Conservation (phyloP, 92 coral and sea anemone genomes). For the Micromussa lordhowensis region DNA sequence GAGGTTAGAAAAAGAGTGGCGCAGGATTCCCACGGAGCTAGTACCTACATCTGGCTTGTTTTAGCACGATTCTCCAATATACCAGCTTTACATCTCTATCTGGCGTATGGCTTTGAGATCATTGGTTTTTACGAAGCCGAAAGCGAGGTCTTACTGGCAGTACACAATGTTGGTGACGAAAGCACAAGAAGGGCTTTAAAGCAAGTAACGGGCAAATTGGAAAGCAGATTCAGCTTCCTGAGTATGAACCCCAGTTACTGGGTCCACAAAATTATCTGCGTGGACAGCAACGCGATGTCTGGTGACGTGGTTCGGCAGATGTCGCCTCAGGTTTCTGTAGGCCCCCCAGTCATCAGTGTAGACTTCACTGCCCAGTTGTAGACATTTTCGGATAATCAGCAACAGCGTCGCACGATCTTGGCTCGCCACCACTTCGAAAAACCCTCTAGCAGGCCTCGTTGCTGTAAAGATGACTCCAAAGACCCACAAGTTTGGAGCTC, state of each 20-base stretch:
- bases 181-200: no score
- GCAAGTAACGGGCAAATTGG: no score
- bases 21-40: no score
- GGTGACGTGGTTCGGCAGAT: constrained; percentile 21
- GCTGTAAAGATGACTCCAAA: constrained; percentile 38
- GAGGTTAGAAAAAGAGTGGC: no score
- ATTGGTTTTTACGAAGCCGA: no score
- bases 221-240: constrained; percentile 54
- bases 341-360: constrained; percentile 55
- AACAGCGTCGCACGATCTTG: constrained; percentile 37
- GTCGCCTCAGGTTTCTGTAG: constrained; percentile 24
- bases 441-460: constrained; percentile 34
- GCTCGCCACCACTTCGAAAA: constrained; percentile 36
- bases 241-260: constrained; percentile 48
- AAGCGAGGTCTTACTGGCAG: no score
- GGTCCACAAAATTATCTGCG: constrained; percentile 40
- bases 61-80: no score
- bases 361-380: constrained; percentile 36
- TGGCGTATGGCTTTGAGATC: no score
- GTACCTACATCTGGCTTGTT: no score
- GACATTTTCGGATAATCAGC: constrained; percentile 27
- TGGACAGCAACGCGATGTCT: constrained; percentile 34
- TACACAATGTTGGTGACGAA: no score
- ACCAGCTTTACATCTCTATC: no score
- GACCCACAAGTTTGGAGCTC: constrained; percentile 41